Evolutionary conservation across 2,888 invertebrate species (phyloP).

Genomic region (Opisthograptis luteolata): DNA sequence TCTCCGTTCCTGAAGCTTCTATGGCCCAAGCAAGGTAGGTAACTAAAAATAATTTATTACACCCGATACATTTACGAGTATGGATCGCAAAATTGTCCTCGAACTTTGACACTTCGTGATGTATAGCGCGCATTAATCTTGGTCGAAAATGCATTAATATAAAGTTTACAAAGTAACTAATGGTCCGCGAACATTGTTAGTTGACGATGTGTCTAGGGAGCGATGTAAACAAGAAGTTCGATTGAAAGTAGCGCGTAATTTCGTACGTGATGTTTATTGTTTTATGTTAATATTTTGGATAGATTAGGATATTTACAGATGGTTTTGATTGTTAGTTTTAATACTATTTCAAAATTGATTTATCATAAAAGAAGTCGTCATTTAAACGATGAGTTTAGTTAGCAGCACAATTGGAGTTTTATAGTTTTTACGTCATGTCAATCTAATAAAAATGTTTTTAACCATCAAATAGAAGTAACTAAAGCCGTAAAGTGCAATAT

Average conservation of each 20-base stretch:
- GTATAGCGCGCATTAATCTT: conserved; percentile 12
- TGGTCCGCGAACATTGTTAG: neutral
- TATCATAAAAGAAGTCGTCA: no score
- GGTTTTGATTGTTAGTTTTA: no score
- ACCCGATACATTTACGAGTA: neutral
- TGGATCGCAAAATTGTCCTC: conserved; percentile 2
- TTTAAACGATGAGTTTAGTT: neutral
- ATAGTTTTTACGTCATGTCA: conserved; percentile 8
- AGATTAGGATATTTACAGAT: no score
- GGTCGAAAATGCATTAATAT: conserved; percentile 6
- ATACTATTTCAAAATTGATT: no score
- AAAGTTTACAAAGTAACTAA: conserved; percentile 2
- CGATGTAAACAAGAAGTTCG: no score
- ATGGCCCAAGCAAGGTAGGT: no score
- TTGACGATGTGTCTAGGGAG: neutral
- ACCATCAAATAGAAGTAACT: conserved; percentile 18
- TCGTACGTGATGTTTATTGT: no score
- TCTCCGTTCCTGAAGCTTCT: no score
- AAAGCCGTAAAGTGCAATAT: conserved; percentile 18
- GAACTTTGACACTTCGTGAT: conserved; percentile 17
- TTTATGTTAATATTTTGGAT: no score
- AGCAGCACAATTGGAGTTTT: conserved; percentile 6
- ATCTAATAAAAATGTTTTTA: conserved; percentile 22
- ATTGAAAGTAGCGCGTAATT: no score
- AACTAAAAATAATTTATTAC: neutral